Base-by-base conservation (phyloP, 2,888 invertebrate genomes). In the Machimus atricapillus region DNA sequence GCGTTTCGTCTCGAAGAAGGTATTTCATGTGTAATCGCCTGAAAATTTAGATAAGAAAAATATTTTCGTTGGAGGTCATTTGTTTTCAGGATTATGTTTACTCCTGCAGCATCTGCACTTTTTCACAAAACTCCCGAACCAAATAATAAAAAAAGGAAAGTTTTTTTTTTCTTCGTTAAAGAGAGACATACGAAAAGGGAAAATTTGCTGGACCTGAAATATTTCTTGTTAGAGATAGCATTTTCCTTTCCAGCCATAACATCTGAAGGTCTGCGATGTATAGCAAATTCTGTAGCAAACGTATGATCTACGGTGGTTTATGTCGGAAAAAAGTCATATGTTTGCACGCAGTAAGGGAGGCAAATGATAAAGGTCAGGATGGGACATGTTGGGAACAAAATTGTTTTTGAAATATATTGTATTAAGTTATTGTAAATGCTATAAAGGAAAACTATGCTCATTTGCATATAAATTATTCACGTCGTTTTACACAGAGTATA, bases 31-130 rank as follows among this genome's bases (percentile, higher is more conserved):
- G 87, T 88, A 88, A 88, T 88, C 88, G 88, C 83, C 88, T 83
- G 88, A 87, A 88, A 88, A 87, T 88, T 88, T 87, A 88, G 88
- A 88, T 88, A 88, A 88, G 88, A 88, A 88, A 88, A 88, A 88
- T 88, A 88, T 88, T 88, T 88, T 88, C 73, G 86, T 86, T 86
- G 86, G 88, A 87, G 88, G 87, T 88, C 88, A 88, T 88, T 88
- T 88, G 88, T 88, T 88, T 88, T 81, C 88, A 83, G 88, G 88
- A 88, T 88, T 88, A 88, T 88, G 86, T 88, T 87, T 88, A 87
- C 88, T 88, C 83, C 87, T 88, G 88, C 88, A 88, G 83, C 88
- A 88, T 88, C 87, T 88, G 88, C 88, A 88, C 78, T 88, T 88
- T 88, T 88, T 88, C 88, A 88, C 88, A 88, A 74, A 78, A 76